Evolutionary conservation across 2,797 vertebrate genomes (phyloP).

Genomic region (Rhabdophis nuchalis): DNA sequence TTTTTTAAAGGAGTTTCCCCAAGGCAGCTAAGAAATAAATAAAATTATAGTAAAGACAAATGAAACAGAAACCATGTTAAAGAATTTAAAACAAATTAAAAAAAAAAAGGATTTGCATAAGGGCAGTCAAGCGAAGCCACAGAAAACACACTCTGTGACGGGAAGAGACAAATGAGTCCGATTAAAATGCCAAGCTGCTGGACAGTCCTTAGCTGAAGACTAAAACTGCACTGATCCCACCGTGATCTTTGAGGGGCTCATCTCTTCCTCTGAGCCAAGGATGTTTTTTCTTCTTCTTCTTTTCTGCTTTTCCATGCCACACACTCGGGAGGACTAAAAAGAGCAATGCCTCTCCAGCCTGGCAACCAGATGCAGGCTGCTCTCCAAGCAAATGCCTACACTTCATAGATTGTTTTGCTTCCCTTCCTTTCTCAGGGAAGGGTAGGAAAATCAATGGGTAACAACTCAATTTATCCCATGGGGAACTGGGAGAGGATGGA

Average conservation of each 20-base stretch:
- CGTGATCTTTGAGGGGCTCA: background rate
- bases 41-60: background rate
- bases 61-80: background rate
- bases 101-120: background rate
- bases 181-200: background rate
- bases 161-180: background rate
- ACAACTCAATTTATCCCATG: conserved; percentile 81
- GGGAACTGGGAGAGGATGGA: conserved; percentile 5
- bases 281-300: background rate
- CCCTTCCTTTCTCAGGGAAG: conserved; percentile 24
- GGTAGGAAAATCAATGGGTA: conserved; percentile 73
- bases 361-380: background rate
- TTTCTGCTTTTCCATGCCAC: background rate
- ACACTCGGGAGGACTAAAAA: background rate
- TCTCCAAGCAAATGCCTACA: accelerated
- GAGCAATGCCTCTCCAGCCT: background rate
- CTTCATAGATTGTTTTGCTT: background rate
- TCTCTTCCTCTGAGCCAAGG: background rate
- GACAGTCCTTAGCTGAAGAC: too few relatives aligned
- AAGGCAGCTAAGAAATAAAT: background rate
- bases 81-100: background rate
- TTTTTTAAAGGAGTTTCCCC: background rate
- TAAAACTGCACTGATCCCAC: background rate
- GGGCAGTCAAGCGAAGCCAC: background rate
- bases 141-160: background rate